Evolutionary conservation across 1,140 invertebrate genomes (phyloP).

Genomic region (Venustaconcha ellipsiformis): DNA sequence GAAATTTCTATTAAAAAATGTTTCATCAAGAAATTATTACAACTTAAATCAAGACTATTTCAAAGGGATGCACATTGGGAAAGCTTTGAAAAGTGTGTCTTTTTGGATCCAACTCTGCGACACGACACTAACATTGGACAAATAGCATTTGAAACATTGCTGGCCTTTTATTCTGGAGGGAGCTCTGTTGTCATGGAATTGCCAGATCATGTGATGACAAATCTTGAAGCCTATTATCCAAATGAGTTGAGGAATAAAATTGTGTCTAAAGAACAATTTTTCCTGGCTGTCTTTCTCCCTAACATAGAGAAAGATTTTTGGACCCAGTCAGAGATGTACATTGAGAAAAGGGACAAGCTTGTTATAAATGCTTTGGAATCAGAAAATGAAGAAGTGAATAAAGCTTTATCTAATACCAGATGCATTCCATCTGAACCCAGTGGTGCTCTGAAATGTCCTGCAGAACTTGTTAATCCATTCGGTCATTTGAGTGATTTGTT

Average conservation of each 20-base stretch:
- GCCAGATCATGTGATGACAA: slow-evolving; percentile 2
- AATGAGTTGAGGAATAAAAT: not conserved
- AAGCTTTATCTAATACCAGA: not conserved
- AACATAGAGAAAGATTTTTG: slow-evolving; percentile 4
- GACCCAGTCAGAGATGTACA: not conserved
- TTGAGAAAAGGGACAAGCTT: slow-evolving; percentile 3
- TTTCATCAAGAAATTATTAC: slow-evolving; percentile 3
- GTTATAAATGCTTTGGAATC: slow-evolving; percentile 8
- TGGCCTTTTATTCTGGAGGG: not conserved
- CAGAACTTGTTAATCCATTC: slow-evolving; percentile 14
- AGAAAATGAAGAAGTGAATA: not conserved
- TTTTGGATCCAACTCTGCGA: slow-evolving; percentile 6
- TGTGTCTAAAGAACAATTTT: slow-evolving; percentile 3
- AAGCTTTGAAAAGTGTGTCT: slow-evolving; percentile 8
- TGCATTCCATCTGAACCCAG: slow-evolving; percentile 29
- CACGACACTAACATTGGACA: not conserved
- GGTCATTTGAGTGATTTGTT: slow-evolving; percentile 5
- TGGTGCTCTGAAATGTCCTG: slow-evolving; percentile 6
- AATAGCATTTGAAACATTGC: slow-evolving; percentile 8
- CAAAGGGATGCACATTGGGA: slow-evolving; percentile 2
- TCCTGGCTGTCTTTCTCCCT: slow-evolving; percentile 4
- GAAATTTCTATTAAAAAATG: not conserved
- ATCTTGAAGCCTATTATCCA: not conserved
- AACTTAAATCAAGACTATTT: not conserved
- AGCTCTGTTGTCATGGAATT: not conserved